These are phyloP conservation scores for Pseudorasbora parva DNA, from an alignment of 2,113 vertebrate species.

Conservation along the genomic window DNA sequence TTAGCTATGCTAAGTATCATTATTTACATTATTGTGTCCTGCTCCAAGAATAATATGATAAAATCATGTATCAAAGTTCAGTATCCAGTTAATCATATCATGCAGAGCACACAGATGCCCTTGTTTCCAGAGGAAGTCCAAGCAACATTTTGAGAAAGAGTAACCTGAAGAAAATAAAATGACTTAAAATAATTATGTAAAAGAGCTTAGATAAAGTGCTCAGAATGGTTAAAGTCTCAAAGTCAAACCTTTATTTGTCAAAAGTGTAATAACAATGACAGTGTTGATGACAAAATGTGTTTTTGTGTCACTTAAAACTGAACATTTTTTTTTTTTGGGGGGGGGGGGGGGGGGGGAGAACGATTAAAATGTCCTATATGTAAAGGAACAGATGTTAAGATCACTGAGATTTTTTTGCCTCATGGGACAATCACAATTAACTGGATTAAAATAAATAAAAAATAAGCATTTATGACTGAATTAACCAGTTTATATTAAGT, in stretches of 20 bases:
- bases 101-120: background rate
- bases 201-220: background rate
- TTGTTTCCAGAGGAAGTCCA: background rate
- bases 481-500: background rate
- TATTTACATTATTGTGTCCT: background rate
- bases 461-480: background rate
- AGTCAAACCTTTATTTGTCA: background rate
- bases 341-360: no score
- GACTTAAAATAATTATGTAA: background rate
- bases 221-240: background rate
- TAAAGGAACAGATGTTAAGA: background rate
- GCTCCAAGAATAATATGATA: slow-evolving; percentile 27
- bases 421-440: background rate
- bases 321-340: no score
- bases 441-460: background rate
- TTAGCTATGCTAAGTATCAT: background rate
- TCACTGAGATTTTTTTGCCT: no score
- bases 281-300: no score
- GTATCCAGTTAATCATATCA: background rate
- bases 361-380: background rate
- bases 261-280: background rate
- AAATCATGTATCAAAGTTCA: background rate
- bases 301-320: background rate
- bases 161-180: background rate
- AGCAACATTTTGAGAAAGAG: background rate